Evolutionary conservation across 2,797 vertebrate genomes (phyloP), one percentile per base, ranked within the genome.

Genomic region (Adelosebastes latens): DNA sequence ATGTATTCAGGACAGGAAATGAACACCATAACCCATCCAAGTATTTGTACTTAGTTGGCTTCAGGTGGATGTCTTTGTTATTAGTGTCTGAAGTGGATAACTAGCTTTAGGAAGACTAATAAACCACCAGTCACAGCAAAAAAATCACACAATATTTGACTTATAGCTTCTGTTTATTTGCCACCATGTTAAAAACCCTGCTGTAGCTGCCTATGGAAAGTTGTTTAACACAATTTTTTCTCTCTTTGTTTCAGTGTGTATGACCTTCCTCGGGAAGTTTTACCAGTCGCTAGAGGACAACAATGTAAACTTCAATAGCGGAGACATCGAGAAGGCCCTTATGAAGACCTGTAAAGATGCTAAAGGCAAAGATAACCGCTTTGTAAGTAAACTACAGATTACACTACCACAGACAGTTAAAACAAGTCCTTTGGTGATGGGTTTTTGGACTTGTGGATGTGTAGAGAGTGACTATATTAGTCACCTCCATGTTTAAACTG

Each of bases 291-390:
- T 99, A 14, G 95, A 95, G 80, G 97, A 98, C 81, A 89, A 94
- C 4, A 29, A 96, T 0, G 83, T 96, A 8, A 95, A 96, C 1
- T 98, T 99, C 84, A 96, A 92, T 84, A 95, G 94, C 39, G 94
- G 89, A 3, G 93, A 92, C 84, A 95, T 99, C 62, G 98, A 99
- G 93, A 96, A 94, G 81, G 97, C 97, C 77, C 88, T 99, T 13
- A 10, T 92, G 2, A 96, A 96, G 84, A 92, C 87, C 84, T 99
- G 98, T 95, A 96, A 93, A 72, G 97, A 98, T 5, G 95, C 96
- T 55, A 97, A 97, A 92, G 97, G 98, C 83, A 99, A 99, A 94
- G 98, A 99, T 79, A 99, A 99, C 84, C 96, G 98, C 72, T 95
- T 99, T 89, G 98, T 99, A 92, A 97, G 98, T 92, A 13, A 46